These are phyloP conservation scores for Cetoscarus ocellatus DNA, from an alignment of 2,797 vertebrate genomes.

Conservation along the genomic window DNA sequence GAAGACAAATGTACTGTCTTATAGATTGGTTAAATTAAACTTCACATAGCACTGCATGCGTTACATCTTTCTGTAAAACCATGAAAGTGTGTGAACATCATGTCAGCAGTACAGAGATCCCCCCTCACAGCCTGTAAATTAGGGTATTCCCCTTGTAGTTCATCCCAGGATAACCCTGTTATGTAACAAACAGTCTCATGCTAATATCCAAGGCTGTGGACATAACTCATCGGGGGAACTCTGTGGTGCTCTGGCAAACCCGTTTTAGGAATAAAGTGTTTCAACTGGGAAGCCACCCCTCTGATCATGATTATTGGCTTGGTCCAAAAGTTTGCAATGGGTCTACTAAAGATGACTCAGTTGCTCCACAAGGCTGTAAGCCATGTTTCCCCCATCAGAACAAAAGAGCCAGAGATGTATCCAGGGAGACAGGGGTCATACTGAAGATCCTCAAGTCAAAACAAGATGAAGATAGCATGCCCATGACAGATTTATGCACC, in stretches of 20 bases:
- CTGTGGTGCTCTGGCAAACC: constrained; percentile 55
- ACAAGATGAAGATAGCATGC: constrained; percentile 26
- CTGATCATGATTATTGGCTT: constrained; percentile 61
- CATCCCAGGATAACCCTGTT: constrained; percentile 77
- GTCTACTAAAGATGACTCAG: constrained; percentile 75
- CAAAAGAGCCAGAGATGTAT: constrained; percentile 39
- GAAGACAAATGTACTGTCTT: background rate
- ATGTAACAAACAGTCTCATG: constrained; percentile 58
- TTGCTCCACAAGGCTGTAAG: constrained; percentile 66
- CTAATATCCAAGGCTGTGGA: constrained; percentile 58
- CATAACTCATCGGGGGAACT: constrained; percentile 61
- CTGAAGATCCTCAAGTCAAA: constrained; percentile 51
- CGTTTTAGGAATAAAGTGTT: constrained; percentile 74
- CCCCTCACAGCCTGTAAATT: constrained; percentile 61
- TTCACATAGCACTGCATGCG: constrained; percentile 18
- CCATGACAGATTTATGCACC: background rate
- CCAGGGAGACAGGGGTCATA: constrained; percentile 52
- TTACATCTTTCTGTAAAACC: constrained; percentile 22
- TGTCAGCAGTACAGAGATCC: constrained; percentile 45
- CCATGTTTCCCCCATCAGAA: constrained; percentile 56
- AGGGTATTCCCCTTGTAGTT: constrained; percentile 74
- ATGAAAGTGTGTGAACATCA: constrained; percentile 44
- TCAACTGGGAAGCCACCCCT: constrained; percentile 58
- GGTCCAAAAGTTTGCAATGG: constrained; percentile 64
- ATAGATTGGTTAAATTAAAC: no score